These are phyloP conservation scores for Gryon sp. DNA, from an alignment of 1,140 invertebrate species.

Conservation along the genomic window DNA sequence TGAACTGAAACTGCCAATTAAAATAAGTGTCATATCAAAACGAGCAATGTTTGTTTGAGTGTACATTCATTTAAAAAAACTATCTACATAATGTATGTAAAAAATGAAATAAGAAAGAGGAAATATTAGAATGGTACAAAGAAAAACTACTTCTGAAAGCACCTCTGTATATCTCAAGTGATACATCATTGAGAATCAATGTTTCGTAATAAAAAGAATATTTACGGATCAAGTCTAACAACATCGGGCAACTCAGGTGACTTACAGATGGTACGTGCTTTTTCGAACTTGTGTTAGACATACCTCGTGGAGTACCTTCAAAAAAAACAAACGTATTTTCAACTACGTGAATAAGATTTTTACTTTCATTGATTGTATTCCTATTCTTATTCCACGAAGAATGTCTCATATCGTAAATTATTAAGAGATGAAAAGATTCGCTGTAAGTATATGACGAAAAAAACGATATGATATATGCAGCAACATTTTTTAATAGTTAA, in stretches of 20 bases:
- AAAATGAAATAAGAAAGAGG: too few species aligned
- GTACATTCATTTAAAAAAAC: too few species aligned
- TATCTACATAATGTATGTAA: too few species aligned
- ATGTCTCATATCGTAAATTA: constrained; percentile 25
- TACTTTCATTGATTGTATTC: constrained; percentile 7
- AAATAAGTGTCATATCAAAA: too few species aligned
- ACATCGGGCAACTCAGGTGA: constrained; percentile 65
- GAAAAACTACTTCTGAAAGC: constrained; percentile 16
- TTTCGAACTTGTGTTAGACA: constrained; percentile 75
- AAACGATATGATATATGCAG: too few species aligned
- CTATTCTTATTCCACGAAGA: constrained; percentile 44
- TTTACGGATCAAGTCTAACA: constrained; percentile 45
- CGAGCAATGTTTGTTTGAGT: too few species aligned
- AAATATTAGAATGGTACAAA: too few species aligned
- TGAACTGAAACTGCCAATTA: too few species aligned
- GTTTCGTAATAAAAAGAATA: constrained; percentile 40
- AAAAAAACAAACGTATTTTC: constrained; percentile 62
- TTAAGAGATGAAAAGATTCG: constrained; percentile 9
- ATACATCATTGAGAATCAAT: constrained; percentile 41
- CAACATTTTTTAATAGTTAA: too few species aligned
- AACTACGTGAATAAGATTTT: constrained; percentile 17
- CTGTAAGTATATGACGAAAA: constrained; percentile 1
- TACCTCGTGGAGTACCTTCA: constrained; percentile 80
- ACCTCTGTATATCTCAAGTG: constrained; percentile 10
- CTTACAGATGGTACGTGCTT: constrained; percentile 76